A percentile compares a stretch with the other conserved stretches of the same genome.
These are phyloP conservation scores for Kradibia gibbosae DNA, from an alignment of 1,140 invertebrate species.

Conservation along the genomic window DNA sequence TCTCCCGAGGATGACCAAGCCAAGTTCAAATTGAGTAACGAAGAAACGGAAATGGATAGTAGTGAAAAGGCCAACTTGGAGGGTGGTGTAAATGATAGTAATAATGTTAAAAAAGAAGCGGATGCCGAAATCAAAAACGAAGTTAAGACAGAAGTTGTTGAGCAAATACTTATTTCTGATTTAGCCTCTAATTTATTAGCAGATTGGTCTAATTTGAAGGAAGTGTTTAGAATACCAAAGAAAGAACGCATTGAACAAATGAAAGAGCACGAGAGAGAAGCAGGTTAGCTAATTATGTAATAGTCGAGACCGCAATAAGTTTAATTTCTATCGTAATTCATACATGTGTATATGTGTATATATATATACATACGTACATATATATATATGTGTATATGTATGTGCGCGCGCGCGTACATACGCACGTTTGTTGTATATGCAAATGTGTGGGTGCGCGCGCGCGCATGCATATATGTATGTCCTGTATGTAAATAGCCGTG, in stretches of 20 bases:
- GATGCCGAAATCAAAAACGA: conserved; percentile 53
- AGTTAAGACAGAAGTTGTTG: conserved; percentile 58
- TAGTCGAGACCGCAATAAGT: too few relatives aligned
- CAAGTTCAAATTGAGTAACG: conserved; percentile 54
- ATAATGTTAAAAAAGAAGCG: conserved; percentile 59
- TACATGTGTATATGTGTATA: too few relatives aligned
- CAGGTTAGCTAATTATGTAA: conserved; percentile 68
- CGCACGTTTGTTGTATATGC: too few relatives aligned
- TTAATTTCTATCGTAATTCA: too few relatives aligned
- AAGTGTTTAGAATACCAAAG: conserved; percentile 95
- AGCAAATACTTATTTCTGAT: conserved; percentile 71
- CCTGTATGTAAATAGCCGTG: too few relatives aligned
- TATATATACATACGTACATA: too few relatives aligned
- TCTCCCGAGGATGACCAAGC: conserved; percentile 69
- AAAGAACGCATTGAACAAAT: conserved; percentile 93
- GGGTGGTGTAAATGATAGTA: conserved; percentile 39
- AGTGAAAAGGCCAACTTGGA: conserved; percentile 58
- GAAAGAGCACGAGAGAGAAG: conserved; percentile 94
- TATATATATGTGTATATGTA: too few relatives aligned
- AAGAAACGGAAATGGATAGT: conserved; percentile 49
- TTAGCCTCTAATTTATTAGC: conserved; percentile 80
- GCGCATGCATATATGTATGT: too few relatives aligned
- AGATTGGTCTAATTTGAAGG: conserved; percentile 87
- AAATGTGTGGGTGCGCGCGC: too few relatives aligned
- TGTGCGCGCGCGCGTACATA: too few relatives aligned